Evolutionary conservation across 92 coral and sea anemone species (phyloP), one percentile per base, ranked within the genome.

Genomic region (Phymanthus crucifer): DNA sequence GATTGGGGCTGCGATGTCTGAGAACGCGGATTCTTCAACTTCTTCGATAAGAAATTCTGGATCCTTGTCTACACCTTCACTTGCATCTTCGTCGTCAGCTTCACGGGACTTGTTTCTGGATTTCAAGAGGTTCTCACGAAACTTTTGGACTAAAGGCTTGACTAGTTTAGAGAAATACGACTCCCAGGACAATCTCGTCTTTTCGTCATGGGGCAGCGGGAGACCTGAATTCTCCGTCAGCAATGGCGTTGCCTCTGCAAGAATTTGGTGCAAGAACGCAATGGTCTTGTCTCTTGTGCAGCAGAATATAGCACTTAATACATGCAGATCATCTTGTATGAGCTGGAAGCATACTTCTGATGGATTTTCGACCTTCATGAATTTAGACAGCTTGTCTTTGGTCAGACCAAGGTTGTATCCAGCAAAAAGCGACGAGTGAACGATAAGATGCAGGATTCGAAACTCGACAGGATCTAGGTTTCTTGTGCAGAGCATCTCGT

Each of bases 361-460:
- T 40, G 89, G 83, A n/a, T 80, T 72, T 32, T 75, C 40, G 46
- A 40, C 57, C 29, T 71, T 32, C 52, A 73, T 75, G 43, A 81
- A 77, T 21, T 69, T 56, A 70, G 24, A 18, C 58, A 95, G 68
- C 31, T 87, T 77, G 24, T 74, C 70, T 21, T 90, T 58, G 27
- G 90, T 81, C 27, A 54, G 75, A 36, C 77, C 83, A 27, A 89
- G 73, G 67, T 98, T 83, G 66, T 52, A 76, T 43, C 99, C 99
- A 7, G 89, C 94, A 29, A 89, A 88, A 46, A 93, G 85, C 11
- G 93, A 89, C 56, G 91, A 80, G 75, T 89, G 92, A 11, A 93
- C 94, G 43, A 93, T 80, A 56, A 96, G 83, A 84, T 96, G 98
- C 19, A 96, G 79, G 27, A 90, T 72, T 18, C 99, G 96, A 76